Conservation (phyloP, 35 echinoderm and acorn worm species). For the Hemicentrotus pulcherrimus region DNA sequence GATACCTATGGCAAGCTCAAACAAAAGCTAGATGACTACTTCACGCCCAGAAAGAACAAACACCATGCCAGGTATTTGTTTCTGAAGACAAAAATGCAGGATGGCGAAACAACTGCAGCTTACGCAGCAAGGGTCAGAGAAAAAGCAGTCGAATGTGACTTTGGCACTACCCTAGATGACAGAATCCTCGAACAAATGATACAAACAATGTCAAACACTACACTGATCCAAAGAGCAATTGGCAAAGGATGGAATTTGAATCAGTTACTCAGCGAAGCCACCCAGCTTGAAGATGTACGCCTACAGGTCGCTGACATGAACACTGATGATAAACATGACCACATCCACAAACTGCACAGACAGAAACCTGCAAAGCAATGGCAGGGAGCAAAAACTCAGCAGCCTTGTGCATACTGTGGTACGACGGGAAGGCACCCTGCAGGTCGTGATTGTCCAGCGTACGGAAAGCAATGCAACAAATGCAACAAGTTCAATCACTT, state of each 20-base stretch:
- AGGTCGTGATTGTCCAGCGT: slow-evolving; percentile 61
- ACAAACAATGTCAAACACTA: slow-evolving; percentile 52
- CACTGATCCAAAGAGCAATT: slow-evolving; percentile 52
- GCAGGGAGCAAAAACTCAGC: neutral
- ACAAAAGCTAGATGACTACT: slow-evolving; percentile 65
- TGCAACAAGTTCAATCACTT: slow-evolving; percentile 59
- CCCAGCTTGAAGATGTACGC: slow-evolving; percentile 55
- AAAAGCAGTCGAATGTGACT: slow-evolving; percentile 67
- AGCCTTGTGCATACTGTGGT: slow-evolving; percentile 59
- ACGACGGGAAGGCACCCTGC: neutral
- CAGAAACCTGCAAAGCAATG: neutral
- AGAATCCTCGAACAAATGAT: slow-evolving; percentile 71
- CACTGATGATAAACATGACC: neutral
- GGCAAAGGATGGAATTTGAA: slow-evolving; percentile 52
- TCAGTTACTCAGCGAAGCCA: slow-evolving; percentile 58
- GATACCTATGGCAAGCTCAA: slow-evolving; percentile 57
- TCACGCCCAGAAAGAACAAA: slow-evolving; percentile 65
- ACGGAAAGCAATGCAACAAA: slow-evolving; percentile 53
- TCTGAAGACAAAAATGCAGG: slow-evolving; percentile 35
- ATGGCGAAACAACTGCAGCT: slow-evolving; percentile 52
- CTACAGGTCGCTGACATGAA: slow-evolving; percentile 55
- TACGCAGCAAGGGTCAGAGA: slow-evolving; percentile 66
- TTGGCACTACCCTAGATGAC: slow-evolving; percentile 56
- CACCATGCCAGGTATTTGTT: slow-evolving; percentile 64
- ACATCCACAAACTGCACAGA: neutral